These are phyloP conservation scores for Apostichopus californicus DNA, from an alignment of 35 echinoderm and acorn worm genomes.

Conservation along the genomic window DNA sequence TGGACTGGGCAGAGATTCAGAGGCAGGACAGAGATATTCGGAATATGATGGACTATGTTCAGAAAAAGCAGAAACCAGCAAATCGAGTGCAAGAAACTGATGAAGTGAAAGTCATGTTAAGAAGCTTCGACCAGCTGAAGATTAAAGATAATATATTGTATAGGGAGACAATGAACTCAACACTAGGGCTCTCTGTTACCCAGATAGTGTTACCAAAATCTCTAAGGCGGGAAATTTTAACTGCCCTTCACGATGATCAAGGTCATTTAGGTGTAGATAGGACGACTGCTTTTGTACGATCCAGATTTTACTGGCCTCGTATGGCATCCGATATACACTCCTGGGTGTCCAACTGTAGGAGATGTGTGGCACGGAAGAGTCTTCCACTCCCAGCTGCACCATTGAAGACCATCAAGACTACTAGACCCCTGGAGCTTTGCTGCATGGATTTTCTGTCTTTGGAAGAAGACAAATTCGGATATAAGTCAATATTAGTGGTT, in stretches of 20 bases:
- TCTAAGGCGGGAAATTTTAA: not conserved
- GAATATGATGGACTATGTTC: not conserved
- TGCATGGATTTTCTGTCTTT: conserved; percentile 57
- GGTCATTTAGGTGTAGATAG: conserved; percentile 33
- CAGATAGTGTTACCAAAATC: conserved; percentile 60
- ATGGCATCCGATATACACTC: conserved; percentile 43
- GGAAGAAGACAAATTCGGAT: not conserved
- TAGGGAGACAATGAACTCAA: not conserved
- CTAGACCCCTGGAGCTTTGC: conserved; percentile 42
- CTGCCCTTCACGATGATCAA: conserved; percentile 23
- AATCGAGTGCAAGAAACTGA: not conserved
- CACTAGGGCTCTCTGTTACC: not conserved
- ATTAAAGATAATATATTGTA: conserved; percentile 53
- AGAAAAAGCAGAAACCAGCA: conserved; percentile 1
- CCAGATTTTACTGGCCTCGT: conserved; percentile 59
- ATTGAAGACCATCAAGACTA: conserved; percentile 37
- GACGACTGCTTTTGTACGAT: not conserved
- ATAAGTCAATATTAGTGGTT: conserved; percentile 64
- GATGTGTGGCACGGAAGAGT: conserved; percentile 46
- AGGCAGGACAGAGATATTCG: not conserved
- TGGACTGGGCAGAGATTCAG: conserved; percentile 33
- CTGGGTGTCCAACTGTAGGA: not conserved
- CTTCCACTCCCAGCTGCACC: not conserved
- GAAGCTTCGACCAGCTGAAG: conserved; percentile 13
- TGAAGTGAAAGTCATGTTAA: conserved; percentile 32